A percentile compares a stretch with the other conserved stretches of the same genome.
Evolutionary conservation across 1,140 invertebrate species (phyloP).

Genomic region (Carposina sasakii): DNA sequence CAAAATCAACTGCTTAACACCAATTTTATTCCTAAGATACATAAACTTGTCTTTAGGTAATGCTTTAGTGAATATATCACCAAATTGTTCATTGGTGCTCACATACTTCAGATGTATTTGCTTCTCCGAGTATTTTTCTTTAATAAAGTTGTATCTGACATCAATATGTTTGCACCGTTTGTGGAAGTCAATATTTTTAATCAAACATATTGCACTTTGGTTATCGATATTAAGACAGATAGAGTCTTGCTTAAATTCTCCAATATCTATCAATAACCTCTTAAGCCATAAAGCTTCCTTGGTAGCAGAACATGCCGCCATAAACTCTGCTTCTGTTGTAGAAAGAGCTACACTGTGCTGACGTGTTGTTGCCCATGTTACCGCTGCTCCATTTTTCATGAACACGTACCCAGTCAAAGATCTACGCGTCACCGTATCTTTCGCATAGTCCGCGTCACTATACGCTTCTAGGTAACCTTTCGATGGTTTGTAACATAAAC

Average conservation of each 20-base stretch:
- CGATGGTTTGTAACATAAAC: slow-evolving; percentile 12
- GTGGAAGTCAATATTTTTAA: slow-evolving; percentile 3
- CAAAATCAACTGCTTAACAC: neutral
- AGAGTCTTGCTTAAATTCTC: slow-evolving; percentile 25
- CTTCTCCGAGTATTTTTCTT: slow-evolving; percentile 11
- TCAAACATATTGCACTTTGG: slow-evolving; percentile 17
- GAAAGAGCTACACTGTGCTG: slow-evolving; percentile 57
- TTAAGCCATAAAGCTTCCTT: slow-evolving; percentile 29
- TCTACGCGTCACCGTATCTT: slow-evolving; percentile 27
- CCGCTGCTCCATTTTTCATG: slow-evolving; percentile 17
- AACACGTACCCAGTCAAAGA: slow-evolving; percentile 40
- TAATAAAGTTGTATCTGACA: slow-evolving; percentile 1
- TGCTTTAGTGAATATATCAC: slow-evolving; percentile 21
- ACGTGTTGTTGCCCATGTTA: slow-evolving; percentile 50
- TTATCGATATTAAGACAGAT: slow-evolving; percentile 17
- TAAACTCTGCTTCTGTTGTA: slow-evolving; percentile 37
- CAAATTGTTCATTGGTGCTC: slow-evolving; percentile 26
- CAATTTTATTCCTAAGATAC: slow-evolving; percentile 1
- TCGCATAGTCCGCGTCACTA: slow-evolving; percentile 25
- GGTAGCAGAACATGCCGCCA: slow-evolving; percentile 39
- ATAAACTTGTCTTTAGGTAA: slow-evolving; percentile 12
- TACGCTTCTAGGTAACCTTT: neutral
- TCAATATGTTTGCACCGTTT: slow-evolving; percentile 14
- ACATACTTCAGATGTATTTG: slow-evolving; percentile 39
- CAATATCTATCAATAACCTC: slow-evolving; percentile 27